Percentiles rank a stretch among this genome's conserved stretches.
Conservation (phyloP, 1,140 invertebrate species). For the Harlomillsia oculata region DNA sequence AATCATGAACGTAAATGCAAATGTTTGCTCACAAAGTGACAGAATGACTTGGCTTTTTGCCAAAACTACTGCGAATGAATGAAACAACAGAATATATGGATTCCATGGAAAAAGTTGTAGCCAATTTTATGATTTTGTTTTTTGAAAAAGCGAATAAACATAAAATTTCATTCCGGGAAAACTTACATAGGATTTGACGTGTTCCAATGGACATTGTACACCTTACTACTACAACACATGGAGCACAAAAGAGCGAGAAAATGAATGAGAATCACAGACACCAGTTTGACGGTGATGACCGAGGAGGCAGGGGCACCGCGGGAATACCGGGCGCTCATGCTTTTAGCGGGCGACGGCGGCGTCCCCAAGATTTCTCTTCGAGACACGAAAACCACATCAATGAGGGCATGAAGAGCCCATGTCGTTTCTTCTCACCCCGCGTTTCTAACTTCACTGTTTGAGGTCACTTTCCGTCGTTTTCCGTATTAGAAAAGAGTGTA, state of each 20-base stretch:
- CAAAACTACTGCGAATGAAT: too few species aligned
- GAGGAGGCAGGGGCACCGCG: conserved; percentile 11
- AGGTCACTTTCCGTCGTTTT: too few species aligned
- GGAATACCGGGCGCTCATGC: conserved; percentile 24
- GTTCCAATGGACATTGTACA: conserved; percentile 43
- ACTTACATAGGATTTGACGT: conserved; percentile 44
- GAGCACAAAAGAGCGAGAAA: conserved; percentile 28
- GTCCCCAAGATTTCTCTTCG: too few species aligned
- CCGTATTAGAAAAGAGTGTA: too few species aligned
- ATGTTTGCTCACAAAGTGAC: too few species aligned
- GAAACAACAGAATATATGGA: background rate
- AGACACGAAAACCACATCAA: too few species aligned
- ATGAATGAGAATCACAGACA: conserved; percentile 27
- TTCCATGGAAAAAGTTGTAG: background rate
- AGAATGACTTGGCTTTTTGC: too few species aligned
- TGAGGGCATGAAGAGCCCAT: too few species aligned
- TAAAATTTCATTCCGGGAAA: background rate
- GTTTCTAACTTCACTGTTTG: too few species aligned
- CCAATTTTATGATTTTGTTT: background rate
- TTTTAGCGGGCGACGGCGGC: too few species aligned
- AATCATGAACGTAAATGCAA: too few species aligned
- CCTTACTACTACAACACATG: conserved; percentile 33
- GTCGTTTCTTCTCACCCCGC: too few species aligned
- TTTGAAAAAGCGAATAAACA: background rate
- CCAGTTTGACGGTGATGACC: conserved; percentile 24